Evolutionary conservation across 2,113 vertebrate genomes (phyloP).

Genomic region (Caranx ignobilis): DNA sequence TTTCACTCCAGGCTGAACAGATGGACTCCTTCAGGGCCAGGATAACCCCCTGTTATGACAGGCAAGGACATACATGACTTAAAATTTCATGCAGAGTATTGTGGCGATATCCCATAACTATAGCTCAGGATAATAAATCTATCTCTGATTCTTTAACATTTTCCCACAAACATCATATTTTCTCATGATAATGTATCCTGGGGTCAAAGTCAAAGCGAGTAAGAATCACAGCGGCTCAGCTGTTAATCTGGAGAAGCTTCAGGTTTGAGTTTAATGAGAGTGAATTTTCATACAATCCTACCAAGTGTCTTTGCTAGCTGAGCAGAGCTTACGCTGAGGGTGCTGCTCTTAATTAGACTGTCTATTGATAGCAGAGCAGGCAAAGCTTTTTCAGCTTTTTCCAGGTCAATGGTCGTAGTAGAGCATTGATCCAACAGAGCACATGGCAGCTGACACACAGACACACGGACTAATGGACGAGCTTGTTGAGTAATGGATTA

Average conservation of each 20-base stretch:
- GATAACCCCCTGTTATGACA: slow-evolving; percentile 55
- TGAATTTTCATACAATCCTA: slow-evolving; percentile 43
- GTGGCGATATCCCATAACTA: not conserved
- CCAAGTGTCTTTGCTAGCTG: slow-evolving; percentile 48
- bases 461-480: slow-evolving; percentile 55
- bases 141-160: not conserved
- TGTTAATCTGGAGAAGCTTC: slow-evolving; percentile 42
- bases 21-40: slow-evolving; percentile 74
- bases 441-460: slow-evolving; percentile 62
- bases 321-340: slow-evolving; percentile 48
- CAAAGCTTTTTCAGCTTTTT: slow-evolving; percentile 74
- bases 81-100: slow-evolving; percentile 39
- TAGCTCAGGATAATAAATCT: slow-evolving; percentile 5
- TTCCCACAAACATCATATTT: slow-evolving; percentile 10
- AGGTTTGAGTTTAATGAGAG: slow-evolving; percentile 56
- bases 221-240: slow-evolving; percentile 21
- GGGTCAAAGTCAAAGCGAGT: slow-evolving; percentile 18
- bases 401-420: slow-evolving; percentile 77
- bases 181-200: not conserved
- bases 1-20: slow-evolving; percentile 76
- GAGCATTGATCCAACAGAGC: slow-evolving; percentile 76
- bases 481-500: slow-evolving; percentile 51
- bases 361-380: slow-evolving; percentile 74
- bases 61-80: slow-evolving; percentile 50
- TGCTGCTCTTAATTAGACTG: slow-evolving; percentile 74